phyloP scores from a whole-genome alignment of 1,140 invertebrate genomes.

The Zaprionus kolodkinae region DNA sequence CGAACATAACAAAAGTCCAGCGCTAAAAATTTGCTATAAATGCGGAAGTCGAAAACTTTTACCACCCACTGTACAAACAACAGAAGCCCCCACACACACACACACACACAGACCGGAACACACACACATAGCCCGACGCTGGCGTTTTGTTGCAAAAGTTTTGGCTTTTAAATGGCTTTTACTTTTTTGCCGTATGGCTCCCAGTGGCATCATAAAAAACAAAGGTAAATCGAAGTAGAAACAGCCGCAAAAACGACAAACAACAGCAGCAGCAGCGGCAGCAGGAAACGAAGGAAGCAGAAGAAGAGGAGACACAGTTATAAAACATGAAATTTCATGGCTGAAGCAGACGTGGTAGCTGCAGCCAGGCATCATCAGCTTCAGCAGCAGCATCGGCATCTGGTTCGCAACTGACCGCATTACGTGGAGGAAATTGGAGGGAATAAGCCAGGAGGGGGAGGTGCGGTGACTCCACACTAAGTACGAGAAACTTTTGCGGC shows the following conservation, averaged over 20 bases:
- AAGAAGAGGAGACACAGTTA: conserved; percentile 19
- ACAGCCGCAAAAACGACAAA: conserved; percentile 40
- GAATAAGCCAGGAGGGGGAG: too few species aligned
- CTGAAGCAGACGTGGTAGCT: conserved; percentile 24
- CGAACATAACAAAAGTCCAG: conserved; percentile 66
- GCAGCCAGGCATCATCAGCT: conserved; percentile 5
- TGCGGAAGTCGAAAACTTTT: conserved; percentile 71
- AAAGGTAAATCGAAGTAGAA: conserved; percentile 79
- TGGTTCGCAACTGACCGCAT: conserved; percentile 36
- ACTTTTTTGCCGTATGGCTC: conserved; percentile 78
- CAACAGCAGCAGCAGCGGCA: conserved; percentile 30
- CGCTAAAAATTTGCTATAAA: conserved; percentile 69
- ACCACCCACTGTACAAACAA: conserved; percentile 15
- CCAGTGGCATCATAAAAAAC: conserved; percentile 79
- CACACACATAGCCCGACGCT: conserved; percentile 17
- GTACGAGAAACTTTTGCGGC: conserved; percentile 57
- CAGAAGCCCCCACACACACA: conserved; percentile 34
- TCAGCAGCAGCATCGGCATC: conserved; percentile 20
- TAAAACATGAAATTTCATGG: conserved; percentile 66
- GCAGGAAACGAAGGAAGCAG: neutral
- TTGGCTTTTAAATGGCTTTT: conserved; percentile 82
- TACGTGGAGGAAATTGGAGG: neutral
- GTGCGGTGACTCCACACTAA: too few species aligned
- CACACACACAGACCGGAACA: conserved; percentile 31
- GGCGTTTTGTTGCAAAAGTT: conserved; percentile 64